Evolutionary conservation across 2,113 vertebrate genomes (phyloP).

Genomic region (Misgurnus mizolepis): DNA sequence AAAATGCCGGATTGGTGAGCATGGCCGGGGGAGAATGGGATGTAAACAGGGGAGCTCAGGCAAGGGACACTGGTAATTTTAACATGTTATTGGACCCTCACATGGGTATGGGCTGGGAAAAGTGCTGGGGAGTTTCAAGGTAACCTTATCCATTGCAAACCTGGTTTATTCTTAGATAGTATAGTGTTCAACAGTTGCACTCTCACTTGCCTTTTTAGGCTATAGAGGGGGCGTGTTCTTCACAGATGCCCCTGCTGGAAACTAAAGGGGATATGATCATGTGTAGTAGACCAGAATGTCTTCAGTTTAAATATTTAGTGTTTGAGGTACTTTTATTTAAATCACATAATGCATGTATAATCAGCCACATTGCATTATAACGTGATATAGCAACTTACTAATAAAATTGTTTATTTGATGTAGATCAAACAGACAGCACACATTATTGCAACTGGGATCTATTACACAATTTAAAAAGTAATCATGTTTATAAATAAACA

Average conservation of each 20-base stretch:
- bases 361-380: background rate
- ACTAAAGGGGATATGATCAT: slow-evolving; percentile 4
- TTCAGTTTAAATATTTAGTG: background rate
- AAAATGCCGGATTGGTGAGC: slow-evolving; percentile 62
- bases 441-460: background rate
- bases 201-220: slow-evolving; percentile 74
- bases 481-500: background rate
- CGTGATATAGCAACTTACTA: background rate
- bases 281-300: background rate
- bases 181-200: slow-evolving; percentile 56
- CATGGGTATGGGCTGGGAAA: slow-evolving; percentile 69
- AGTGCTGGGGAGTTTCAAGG: slow-evolving; percentile 58
- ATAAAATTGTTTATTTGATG: too few species aligned
- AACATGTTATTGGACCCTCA: slow-evolving; percentile 68
- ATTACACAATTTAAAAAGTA: background rate
- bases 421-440: background rate
- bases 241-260: slow-evolving; percentile 42
- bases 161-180: slow-evolving; percentile 76
- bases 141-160: slow-evolving; percentile 70
- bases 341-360: background rate
- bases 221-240: slow-evolving; percentile 52
- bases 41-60: slow-evolving; percentile 53
- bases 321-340: background rate
- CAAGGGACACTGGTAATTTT: slow-evolving; percentile 42
- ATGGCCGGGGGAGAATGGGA: slow-evolving; percentile 62